Conservation (phyloP, 2,797 vertebrate species). For the Liparis tanakae region DNA sequence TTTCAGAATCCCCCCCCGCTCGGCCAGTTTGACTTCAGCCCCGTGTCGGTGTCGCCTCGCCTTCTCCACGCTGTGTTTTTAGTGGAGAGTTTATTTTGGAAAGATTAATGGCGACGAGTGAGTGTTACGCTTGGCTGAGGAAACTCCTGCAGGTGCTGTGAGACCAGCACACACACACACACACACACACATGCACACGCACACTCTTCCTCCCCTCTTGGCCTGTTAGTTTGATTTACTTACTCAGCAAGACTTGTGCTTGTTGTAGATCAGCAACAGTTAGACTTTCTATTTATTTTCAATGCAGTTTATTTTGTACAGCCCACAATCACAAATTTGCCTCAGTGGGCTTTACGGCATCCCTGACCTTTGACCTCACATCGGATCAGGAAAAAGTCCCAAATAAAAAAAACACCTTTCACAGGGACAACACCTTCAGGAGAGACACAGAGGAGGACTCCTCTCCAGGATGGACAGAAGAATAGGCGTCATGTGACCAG, state of each 20-base stretch:
- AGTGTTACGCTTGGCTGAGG: conserved; percentile 29
- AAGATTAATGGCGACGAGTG: conserved; percentile 7
- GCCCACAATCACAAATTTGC: too few species aligned
- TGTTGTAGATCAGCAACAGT: conserved; percentile 50
- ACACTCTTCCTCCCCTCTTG: conserved; percentile 8
- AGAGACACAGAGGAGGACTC: too few species aligned
- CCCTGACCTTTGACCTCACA: too few species aligned
- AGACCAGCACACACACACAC: conserved; percentile 12
- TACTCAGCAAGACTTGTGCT: conserved; percentile 16
- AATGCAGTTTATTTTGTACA: too few species aligned
- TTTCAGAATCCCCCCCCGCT: conserved; percentile 3
- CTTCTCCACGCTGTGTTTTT: background rate
- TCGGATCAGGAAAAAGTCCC: too few species aligned
- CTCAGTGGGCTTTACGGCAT: too few species aligned
- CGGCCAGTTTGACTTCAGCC: conserved; percentile 8
- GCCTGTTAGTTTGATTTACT: conserved; percentile 36
- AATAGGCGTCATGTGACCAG: too few species aligned
- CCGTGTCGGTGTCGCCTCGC: background rate
- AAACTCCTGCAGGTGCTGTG: conserved; percentile 42
- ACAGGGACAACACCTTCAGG: too few species aligned
- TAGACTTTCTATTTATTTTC: conserved; percentile 15
- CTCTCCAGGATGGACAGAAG: too few species aligned
- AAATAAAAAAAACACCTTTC: too few species aligned
- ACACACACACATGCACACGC: conserved; percentile 8
- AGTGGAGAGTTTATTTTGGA: conserved; percentile 24